These are phyloP conservation scores for Meliscaeva auricollis DNA, from an alignment of 2,888 invertebrate genomes.

Conservation along the genomic window DNA sequence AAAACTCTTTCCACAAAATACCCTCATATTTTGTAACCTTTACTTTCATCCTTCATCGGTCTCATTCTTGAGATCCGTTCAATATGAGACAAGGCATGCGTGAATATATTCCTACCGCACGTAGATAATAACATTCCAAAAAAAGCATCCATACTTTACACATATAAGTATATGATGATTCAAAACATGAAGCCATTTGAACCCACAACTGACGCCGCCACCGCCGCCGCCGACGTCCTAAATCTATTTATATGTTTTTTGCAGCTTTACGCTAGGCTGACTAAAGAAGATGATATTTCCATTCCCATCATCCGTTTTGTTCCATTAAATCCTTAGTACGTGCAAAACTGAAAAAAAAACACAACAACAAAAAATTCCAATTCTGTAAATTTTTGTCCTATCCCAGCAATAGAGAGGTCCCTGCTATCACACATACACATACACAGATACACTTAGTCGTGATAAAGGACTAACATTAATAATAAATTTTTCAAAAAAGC, in stretches of 20 bases:
- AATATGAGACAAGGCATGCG: slow-evolving; percentile 34
- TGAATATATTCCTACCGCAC: slow-evolving; percentile 22
- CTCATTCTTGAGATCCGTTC: slow-evolving; percentile 6
- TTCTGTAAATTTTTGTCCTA: slow-evolving; percentile 9
- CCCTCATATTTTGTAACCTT: slow-evolving; percentile 13
- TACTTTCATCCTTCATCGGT: neutral
- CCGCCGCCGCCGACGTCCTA: slow-evolving; percentile 24
- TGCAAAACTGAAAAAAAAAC: neutral
- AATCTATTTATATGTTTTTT: slow-evolving; percentile 39
- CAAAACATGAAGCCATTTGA: slow-evolving; percentile 11
- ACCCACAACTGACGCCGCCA: too few species aligned
- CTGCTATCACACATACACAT: neutral
- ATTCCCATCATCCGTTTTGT: neutral
- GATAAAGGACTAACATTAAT: slow-evolving; percentile 47
- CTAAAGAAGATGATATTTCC: slow-evolving; percentile 9
- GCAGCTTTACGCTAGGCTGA: slow-evolving; percentile 32
- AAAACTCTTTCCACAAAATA: neutral
- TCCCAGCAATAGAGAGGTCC: neutral
- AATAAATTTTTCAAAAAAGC: slow-evolving; percentile 48
- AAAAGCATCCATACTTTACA: neutral
- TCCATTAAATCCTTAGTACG: slow-evolving; percentile 37
- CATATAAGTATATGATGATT: slow-evolving; percentile 9
- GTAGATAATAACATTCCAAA: slow-evolving; percentile 18
- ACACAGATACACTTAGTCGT: slow-evolving; percentile 1
- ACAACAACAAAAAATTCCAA: neutral